Percentiles rank a stretch among this genome's conserved stretches.
Conservation (phyloP, 2,888 invertebrate genomes). For the Pollenia amentaria region DNA sequence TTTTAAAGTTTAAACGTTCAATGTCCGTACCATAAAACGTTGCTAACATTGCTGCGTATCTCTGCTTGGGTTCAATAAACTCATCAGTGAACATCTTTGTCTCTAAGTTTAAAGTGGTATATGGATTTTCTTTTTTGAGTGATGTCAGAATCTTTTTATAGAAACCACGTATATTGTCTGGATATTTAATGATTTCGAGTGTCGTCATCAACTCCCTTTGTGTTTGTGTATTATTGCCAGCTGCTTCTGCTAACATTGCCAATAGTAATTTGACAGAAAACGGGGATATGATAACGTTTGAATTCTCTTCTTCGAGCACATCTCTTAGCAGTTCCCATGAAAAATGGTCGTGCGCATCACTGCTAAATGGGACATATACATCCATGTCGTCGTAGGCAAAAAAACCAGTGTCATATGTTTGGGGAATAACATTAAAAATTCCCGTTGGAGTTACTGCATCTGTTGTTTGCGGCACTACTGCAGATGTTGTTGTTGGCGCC, state of each 20-base stretch:
- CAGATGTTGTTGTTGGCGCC: constrained; percentile 41
- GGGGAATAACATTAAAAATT: constrained; percentile 77
- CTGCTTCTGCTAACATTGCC: constrained; percentile 88
- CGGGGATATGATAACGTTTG: constrained; percentile 91
- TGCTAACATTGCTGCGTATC: constrained; percentile 87
- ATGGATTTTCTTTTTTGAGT: constrained; percentile 80
- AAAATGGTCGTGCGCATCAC: constrained; percentile 86
- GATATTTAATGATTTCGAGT: constrained; percentile 79
- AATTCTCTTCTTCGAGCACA: constrained; percentile 78
- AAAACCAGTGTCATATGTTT: constrained; percentile 54
- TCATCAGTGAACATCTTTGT: constrained; percentile 80
- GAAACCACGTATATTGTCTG: constrained; percentile 80
- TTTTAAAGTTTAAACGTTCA: constrained; percentile 87
- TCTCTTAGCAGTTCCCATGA: constrained; percentile 89
- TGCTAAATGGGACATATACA: constrained; percentile 82
- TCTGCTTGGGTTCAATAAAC: constrained; percentile 86
- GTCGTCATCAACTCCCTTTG: constrained; percentile 79
- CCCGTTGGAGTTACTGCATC: constrained; percentile 77
- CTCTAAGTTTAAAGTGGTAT: constrained; percentile 79
- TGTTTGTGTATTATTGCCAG: constrained; percentile 84
- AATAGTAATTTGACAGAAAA: constrained; percentile 90
- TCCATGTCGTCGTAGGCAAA: constrained; percentile 79
- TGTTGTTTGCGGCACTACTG: constrained; percentile 37
- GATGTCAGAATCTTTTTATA: constrained; percentile 81
- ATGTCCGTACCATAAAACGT: constrained; percentile 89